Conservation (phyloP, 2,113 vertebrate genomes). For the Amphiprion ocellaris region DNA sequence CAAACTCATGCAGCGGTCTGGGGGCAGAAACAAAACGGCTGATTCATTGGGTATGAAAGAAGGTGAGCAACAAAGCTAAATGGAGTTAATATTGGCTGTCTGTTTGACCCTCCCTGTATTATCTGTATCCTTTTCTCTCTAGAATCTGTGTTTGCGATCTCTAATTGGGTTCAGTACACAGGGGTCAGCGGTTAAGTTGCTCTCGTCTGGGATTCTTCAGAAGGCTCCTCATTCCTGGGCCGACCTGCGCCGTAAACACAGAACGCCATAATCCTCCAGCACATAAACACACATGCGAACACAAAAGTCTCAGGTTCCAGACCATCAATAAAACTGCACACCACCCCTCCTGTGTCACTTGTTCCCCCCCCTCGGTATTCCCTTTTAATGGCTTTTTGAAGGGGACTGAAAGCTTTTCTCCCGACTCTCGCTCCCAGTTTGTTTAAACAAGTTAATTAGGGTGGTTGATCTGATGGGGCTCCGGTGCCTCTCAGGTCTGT, state of each 20-base stretch:
- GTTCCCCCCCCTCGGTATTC: constrained; percentile 39
- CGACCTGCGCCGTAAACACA: constrained; percentile 51
- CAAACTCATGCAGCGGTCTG: constrained; percentile 22
- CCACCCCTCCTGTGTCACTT: constrained; percentile 51
- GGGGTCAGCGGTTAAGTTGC: constrained; percentile 72
- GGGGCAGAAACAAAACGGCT: constrained; percentile 12
- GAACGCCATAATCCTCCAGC: constrained; percentile 48
- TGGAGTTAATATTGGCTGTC: constrained; percentile 40
- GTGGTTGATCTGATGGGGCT: constrained; percentile 76
- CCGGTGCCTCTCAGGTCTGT: constrained; percentile 73
- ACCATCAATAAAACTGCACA: constrained; percentile 72
- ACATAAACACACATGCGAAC: constrained; percentile 62
- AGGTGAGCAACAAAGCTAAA: constrained; percentile 38
- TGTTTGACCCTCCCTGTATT: constrained; percentile 38
- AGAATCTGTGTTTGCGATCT: constrained; percentile 65
- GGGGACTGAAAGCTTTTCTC: constrained; percentile 83
- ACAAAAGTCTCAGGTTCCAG: constrained; percentile 77
- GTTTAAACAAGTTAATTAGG: constrained; percentile 86
- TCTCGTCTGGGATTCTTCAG: constrained; percentile 73
- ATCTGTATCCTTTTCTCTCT: constrained; percentile 26
- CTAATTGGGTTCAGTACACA: constrained; percentile 54
- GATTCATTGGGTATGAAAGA: constrained; percentile 27
- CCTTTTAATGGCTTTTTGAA: constrained; percentile 85
- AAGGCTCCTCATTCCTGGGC: constrained; percentile 57
- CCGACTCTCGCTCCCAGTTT: constrained; percentile 75